phyloP scores from a whole-genome alignment of 2,113 vertebrate genomes.

The Erythrocercus mccallii region DNA sequence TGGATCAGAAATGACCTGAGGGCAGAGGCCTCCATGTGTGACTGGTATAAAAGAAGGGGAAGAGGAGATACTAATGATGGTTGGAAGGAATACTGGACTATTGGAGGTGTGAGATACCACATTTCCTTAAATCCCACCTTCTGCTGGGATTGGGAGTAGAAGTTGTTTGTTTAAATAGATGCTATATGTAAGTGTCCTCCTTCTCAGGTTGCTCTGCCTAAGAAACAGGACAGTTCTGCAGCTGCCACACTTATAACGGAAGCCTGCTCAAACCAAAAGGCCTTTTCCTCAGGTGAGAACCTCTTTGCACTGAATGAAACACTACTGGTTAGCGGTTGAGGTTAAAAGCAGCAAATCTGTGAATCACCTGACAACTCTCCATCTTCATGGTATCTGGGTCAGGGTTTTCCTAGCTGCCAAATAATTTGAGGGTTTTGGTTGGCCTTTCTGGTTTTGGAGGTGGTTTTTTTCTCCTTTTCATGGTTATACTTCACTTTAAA shows the following conservation, averaged over 20 bases:
- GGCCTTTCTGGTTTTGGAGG: not conserved
- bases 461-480: not conserved
- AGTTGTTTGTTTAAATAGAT: not conserved
- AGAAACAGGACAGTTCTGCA: not conserved
- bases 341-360: not conserved
- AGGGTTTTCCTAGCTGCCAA: not conserved
- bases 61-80: not conserved
- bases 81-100: not conserved
- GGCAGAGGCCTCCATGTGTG: not conserved
- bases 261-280: not conserved
- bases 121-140: not conserved
- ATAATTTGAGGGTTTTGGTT: not conserved
- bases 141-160: not conserved
- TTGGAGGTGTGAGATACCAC: not conserved
- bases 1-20: not conserved
- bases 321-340: not conserved
- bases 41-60: not conserved
- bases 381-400: rapidly evolving
- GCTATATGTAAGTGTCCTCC: too few species aligned
- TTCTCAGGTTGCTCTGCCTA: not conserved
- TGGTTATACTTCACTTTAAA: not conserved
- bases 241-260: not conserved
- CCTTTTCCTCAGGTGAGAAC: not conserved
- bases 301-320: not conserved
- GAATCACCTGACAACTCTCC: not conserved